A percentile compares a stretch with the other conserved stretches of the same genome.
Conservation (phyloP, 2,888 invertebrate genomes). For the Agonum fuliginosum region DNA sequence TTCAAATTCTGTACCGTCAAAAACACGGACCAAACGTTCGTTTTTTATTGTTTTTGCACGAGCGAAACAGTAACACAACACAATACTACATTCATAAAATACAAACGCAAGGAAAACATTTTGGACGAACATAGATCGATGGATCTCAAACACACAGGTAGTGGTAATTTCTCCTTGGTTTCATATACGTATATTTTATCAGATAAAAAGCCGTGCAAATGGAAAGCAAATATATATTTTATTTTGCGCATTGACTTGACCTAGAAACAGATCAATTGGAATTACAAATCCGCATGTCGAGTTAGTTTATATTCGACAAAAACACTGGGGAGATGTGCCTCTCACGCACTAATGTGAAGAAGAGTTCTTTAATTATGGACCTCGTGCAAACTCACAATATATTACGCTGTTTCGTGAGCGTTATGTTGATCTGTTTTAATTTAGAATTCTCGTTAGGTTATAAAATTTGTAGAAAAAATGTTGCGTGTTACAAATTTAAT, state of each 20-base stretch:
- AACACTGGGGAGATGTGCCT: neutral
- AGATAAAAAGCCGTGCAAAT: conserved; percentile 19
- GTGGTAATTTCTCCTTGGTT: neutral
- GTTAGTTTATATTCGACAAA: neutral
- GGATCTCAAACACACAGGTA: conserved; percentile 17
- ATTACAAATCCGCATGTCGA: neutral
- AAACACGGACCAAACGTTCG: neutral
- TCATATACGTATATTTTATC: conserved; percentile 6
- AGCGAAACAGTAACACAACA: neutral
- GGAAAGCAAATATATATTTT: conserved; percentile 13
- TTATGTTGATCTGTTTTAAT: conserved; percentile 2
- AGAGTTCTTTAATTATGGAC: conserved; percentile 9
- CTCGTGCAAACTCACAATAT: neutral
- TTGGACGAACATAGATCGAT: neutral
- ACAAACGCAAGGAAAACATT: neutral
- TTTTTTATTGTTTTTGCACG: neutral
- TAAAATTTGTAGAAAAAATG: neutral
- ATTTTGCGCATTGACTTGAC: conserved; percentile 1
- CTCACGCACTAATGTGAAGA: neutral
- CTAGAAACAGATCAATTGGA: conserved; percentile 13
- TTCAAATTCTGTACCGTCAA: neutral
- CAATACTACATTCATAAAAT: neutral
- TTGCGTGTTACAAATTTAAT: neutral
- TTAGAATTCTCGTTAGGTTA: neutral
- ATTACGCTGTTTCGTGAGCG: conserved; percentile 1